Percentiles rank a stretch among this genome's conserved stretches.
These are phyloP conservation scores for Heliconius eleuchia DNA, from an alignment of 1,140 invertebrate species.

Conservation along the genomic window DNA sequence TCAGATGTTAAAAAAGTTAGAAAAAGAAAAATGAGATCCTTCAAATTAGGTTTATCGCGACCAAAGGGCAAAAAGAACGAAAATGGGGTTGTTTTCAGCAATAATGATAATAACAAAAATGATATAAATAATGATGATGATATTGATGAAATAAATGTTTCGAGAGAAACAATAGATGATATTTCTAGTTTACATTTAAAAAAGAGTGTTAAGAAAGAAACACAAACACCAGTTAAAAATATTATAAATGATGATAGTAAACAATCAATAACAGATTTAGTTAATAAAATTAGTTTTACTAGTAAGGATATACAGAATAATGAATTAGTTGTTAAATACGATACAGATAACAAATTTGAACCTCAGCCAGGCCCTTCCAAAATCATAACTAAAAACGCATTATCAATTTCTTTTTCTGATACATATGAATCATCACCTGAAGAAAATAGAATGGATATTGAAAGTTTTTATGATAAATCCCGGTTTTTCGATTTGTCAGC, in stretches of 20 bases:
- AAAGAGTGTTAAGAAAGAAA: constrained; percentile 41
- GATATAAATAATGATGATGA: constrained; percentile 39
- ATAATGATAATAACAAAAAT: constrained; percentile 28
- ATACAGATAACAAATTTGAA: constrained; percentile 65
- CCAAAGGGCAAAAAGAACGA: constrained; percentile 60
- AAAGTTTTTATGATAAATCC: constrained; percentile 77
- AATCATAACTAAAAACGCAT: constrained; percentile 25
- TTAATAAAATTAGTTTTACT: constrained; percentile 42
- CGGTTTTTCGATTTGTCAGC: constrained; percentile 64
- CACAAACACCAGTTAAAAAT: constrained; percentile 2
- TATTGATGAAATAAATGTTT: constrained; percentile 59
- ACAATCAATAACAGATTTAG: constrained; percentile 42
- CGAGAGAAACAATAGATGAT: constrained; percentile 54
- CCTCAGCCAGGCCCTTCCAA: constrained; percentile 76
- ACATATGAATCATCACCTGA: constrained; percentile 52
- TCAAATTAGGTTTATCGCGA: constrained; percentile 72
- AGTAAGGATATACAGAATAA: neutral
- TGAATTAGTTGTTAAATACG: constrained; percentile 63
- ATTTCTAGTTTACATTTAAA: constrained; percentile 54
- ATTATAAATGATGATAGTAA: constrained; percentile 21
- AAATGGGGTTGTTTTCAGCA: constrained; percentile 19
- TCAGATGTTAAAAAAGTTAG: constrained; percentile 67
- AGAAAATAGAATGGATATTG: constrained; percentile 54
- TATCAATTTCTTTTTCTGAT: constrained; percentile 7
- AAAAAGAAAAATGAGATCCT: constrained; percentile 73